Percentiles rank a stretch among this genome's conserved stretches.
phyloP scores from a whole-genome alignment of 2,888 invertebrate genomes.

The Drosophila testacea region DNA sequence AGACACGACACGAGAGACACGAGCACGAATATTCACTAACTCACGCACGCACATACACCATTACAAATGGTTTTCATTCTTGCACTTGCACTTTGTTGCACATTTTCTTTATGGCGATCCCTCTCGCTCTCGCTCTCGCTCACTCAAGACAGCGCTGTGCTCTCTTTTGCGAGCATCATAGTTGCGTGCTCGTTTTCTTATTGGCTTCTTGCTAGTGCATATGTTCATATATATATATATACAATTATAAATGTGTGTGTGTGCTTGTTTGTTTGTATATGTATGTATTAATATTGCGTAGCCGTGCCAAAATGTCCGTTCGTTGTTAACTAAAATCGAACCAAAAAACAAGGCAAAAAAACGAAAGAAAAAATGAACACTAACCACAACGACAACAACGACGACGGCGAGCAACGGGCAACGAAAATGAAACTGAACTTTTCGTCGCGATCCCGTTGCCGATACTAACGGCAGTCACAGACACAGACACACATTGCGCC shows the following conservation, averaged over 20 bases:
- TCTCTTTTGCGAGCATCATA: too few relatives aligned
- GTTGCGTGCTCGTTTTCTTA: constrained; percentile 34
- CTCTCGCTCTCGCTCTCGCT: not conserved
- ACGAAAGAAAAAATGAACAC: constrained; percentile 6
- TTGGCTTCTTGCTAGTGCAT: constrained; percentile 40
- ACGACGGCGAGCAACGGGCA: constrained; percentile 54
- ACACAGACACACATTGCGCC: constrained; percentile 41
- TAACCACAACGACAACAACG: constrained; percentile 32
- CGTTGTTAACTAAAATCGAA: constrained; percentile 31
- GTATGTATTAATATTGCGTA: not conserved
- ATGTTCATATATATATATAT: constrained; percentile 1
- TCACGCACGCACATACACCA: constrained; percentile 23
- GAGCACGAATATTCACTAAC: constrained; percentile 10
- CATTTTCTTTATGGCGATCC: constrained; percentile 27
- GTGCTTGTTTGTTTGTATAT: not conserved
- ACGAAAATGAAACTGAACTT: constrained; percentile 82
- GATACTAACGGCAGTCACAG: constrained; percentile 76
- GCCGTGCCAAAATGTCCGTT: constrained; percentile 56
- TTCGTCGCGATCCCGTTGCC: constrained; percentile 79
- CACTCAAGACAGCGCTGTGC: not conserved
- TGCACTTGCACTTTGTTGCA: constrained; percentile 64
- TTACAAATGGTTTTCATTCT: constrained; percentile 34
- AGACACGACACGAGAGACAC: constrained; percentile 6
- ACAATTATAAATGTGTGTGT: constrained; percentile 2
- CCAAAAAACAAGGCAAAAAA: constrained; percentile 21